Base-by-base conservation (phyloP, 1,140 invertebrate genomes). In the Drosophila willistoni region DNA sequence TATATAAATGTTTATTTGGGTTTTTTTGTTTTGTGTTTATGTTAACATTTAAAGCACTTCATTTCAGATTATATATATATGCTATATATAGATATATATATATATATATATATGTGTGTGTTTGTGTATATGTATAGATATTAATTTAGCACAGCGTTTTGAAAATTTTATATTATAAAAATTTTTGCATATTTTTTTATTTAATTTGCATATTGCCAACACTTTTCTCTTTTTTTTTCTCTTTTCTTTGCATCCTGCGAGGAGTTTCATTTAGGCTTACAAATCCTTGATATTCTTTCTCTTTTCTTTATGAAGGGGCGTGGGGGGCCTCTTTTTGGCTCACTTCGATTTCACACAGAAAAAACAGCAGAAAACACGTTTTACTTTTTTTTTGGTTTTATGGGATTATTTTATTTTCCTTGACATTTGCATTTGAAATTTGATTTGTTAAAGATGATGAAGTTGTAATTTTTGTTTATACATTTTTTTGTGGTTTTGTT, bases 11-110 rank as follows among this genome's bases (percentile, higher is more conserved):
- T 44, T 7, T 44, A 14, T 44, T 7, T 17, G 2, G n/a, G 4
- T 44, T 7, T 44, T 17, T 17, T 44, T 44, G 1, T 47, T 47
- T 17, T 47, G 4, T 17, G 19, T 47, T 77, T 78, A 73, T 73
- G 63, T 79, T 79, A 71, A 73, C 61, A 65, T 63, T 71, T 79
- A 79, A 79, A 79, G 77, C 77, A 79, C 77, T 79, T 79, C 64
- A 61, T 68, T 68, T 61, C 57, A 51, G 55, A 36, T 33, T 55
- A 67, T 25, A 22, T 62, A 55, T 17, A 39, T 36, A 41, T 33
- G n/a, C n/a, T n/a, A n/a, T 25, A 22, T 63, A 41, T 12, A 36
- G 10, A 41, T 12, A 22, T 19, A 29, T 12, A 36, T 68, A 41
- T 39, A 5, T 51, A 22, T 36, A 2, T 36, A 9, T 36, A 1